Evolutionary conservation across 2,113 vertebrate species (phyloP), one percentile per base, ranked within the genome.

Genomic region (Prolemur simus): DNA sequence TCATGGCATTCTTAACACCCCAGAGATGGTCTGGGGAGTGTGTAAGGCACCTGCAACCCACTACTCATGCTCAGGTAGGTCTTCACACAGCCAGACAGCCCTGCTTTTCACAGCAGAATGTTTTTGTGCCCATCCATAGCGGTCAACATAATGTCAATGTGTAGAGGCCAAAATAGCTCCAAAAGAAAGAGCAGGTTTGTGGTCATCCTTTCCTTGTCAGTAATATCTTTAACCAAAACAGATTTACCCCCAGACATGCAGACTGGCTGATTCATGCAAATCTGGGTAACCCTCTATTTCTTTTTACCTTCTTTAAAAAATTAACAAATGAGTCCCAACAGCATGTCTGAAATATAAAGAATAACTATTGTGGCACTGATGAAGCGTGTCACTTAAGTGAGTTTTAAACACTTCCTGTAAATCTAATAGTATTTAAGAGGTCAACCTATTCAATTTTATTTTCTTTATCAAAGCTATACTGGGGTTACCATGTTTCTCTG

Each of bases 371-470:
- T 95, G 74, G 94, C 97, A 90, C 94, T 97, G 95, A 97, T 90
- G 32, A 98, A 97, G 73, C 77, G 95, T 97, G 95, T 97, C 97
- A 82, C 89, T 98, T 98, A 98, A 96, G 89, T 34, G 94, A 92
- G 96, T 80, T 96, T 98, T 94, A 82, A 86, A 78, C 63, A 95
- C 68, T 97, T 97, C 89, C 82, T 49, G 25, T 96, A 97, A 92
- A 95, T 96, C 82, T 95, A 90, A 81, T 96, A 85, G 71, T 96
- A 74, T 96, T 98, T 95, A 98, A 98, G 96, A 95, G 89, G 92
- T 93, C 66, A 92, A 92, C 80, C 76, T 84, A 63, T 96, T 98
- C 39, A 82, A 42, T 54, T 34, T 89, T 93, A 96, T 95, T 97
- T 95, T 92, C 71, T 95, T 58, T 91, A 92, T 95, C 86, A 91